Base-by-base conservation (phyloP, 2,797 vertebrate genomes). In the Coluber constrictor region DNA sequence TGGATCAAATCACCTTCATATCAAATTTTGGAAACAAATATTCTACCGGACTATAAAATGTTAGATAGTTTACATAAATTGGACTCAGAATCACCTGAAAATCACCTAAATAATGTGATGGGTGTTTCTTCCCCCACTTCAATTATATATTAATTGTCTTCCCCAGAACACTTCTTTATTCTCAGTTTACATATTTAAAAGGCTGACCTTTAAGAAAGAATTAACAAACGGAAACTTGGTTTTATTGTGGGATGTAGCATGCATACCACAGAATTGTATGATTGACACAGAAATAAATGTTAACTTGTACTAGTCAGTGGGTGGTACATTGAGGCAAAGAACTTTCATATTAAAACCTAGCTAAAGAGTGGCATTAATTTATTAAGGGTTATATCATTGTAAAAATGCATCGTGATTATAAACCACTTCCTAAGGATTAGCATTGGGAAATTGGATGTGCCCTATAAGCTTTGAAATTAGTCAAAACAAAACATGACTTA, bases 321-420 rank as follows among this genome's bases (percentile, higher is more conserved):
- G 93, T 96, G 95, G 96, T 87, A 95, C 93, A 96, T 94, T 91
- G 95, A 88, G 94, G 97, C 96, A 97, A 97, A 95, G 93, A 94
- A 96, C 96, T 95, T 96, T 96, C 87, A 97, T 97, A 96, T 97
- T 97, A 97, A 97, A 97, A 95, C 89, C 97, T 97, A 96, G 95
- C 96, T 97, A 97, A 97, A 91, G 92, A 95, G 96, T 88, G 96
- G 96, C 93, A 96, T 95, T 97, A 97, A 97, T 97, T 97, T 95
- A 97, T 97, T 97, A 97, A 97, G 91, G 93, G 94, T 96, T 96
- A 94, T 96, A 96, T 97, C 96, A 96, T 97, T 97, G 97, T 96
- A 96, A 97, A 98, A 97, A 97, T 95, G 93, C 92, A 96, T 96
- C 95, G 96, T 95, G 95, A 94, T 97, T 97, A 94, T 95, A 94